Base-by-base conservation (phyloP, 2,113 vertebrate genomes). In the Callospermophilus lateralis region DNA sequence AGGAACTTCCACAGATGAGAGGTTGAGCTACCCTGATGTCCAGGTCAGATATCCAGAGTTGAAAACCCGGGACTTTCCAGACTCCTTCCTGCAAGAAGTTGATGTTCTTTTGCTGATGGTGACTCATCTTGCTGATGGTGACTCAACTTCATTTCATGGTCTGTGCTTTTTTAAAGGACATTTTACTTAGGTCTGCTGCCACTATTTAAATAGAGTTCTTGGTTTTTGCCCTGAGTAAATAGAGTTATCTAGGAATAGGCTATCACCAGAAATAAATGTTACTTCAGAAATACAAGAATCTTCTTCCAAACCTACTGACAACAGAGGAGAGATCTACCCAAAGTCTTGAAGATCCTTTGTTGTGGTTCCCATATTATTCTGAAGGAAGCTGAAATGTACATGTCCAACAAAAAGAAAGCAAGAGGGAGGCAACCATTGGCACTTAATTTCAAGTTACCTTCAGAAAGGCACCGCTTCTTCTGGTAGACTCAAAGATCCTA, bases 1-100 rank as follows among this genome's bases (percentile, higher is more conserved):
- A 63, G 70, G 3, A 1, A 3, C 8, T 39, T 51, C 24, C 26
- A 4, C 0, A 34, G 0, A 34, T 5, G 4, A 42, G 28, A 3
- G 17, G 13, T 84, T 42, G 93, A 87, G 37, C 4, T 34, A 67
- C 2, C 55, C 22, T 51, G 58, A 42, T 37, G 67, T 20, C 12
- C 55, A 53, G 24, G n/a, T 28, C 19, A 68, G 34, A 58, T 42
- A 17, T 76, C 39, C 32, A 34, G 8, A 93, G 16, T 19, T 48
- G 26, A 72, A 12, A 86, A 11, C 8, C 20, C 22, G 58, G 8
- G 0, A 0, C 17, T 80, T 74, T 17, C 39, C 32, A 48, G 32
- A 67, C 42, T 17, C 15, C 42, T 84, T 85, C 51, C 6, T 12
- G 11, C 20, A 11, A 42, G 8, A 45, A 92, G 68, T 1, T 79